Base-by-base conservation (phyloP, 2,113 vertebrate genomes). In the Ia io region DNA sequence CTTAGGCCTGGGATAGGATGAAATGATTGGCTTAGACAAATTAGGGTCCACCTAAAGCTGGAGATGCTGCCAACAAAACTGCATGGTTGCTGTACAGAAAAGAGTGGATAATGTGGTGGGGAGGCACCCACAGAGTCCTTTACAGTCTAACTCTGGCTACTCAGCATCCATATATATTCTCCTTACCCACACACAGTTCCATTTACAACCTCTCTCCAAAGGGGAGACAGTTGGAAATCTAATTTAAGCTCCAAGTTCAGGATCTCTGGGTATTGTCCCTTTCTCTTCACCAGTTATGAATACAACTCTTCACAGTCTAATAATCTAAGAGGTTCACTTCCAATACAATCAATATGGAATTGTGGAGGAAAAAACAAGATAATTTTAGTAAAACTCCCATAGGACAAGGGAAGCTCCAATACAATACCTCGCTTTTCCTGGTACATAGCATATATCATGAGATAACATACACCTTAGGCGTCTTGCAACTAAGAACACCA, bases 221-320 rank as follows among this genome's bases (percentile, higher is more conserved):
- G 49, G 42, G 5, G 5, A 80, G 37, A 6, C 32, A 49, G 53
- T 71, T 20, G 17, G 42, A 90, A 95, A 16, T 77, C 5, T 16
- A 90, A 86, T 91, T 91, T 23, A 82, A 51, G 8, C 22, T 95
- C 32, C 20, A 92, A 92, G 28, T 51, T 40, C 56, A 95, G 42
- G 7, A 47, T 95, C 37, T 92, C 40, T 95, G 61, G 30, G 9
- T 85, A 9, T 61, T 63, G 8, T 78, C 9, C 16, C 10, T 90
- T 93, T 47, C 9, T 80, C 49, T 91, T 13, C n/a, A 77, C 65
- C 14, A 76, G 13, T 3, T 79, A 1, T 92, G 56, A 12, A 59
- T 56, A 67, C 4, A 74, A 12, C 13, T 71, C 12, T 76, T 94
- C 42, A 73, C 17, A 69, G 42, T 95, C 53, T 77, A 65, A 44